Evolutionary conservation across 2,888 invertebrate genomes (phyloP).

Genomic region (Bedellia somnulentella): DNA sequence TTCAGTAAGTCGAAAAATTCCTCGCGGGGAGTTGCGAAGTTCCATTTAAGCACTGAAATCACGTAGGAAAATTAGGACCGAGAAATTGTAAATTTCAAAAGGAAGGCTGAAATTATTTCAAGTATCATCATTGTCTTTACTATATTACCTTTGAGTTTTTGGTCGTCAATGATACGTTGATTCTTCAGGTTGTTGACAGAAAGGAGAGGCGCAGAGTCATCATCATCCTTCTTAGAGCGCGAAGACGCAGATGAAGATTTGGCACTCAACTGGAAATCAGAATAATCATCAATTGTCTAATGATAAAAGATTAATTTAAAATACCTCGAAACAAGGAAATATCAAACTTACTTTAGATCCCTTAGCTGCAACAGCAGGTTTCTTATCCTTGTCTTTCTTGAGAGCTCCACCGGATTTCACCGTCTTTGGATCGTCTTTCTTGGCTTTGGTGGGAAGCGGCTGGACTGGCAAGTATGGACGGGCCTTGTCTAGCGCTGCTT

Average conservation of each 20-base stretch:
- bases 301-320: too few relatives aligned
- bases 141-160: slow-evolving; percentile 72
- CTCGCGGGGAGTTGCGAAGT: slow-evolving; percentile 88
- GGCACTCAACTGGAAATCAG: slow-evolving; percentile 23
- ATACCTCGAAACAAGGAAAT: too few relatives aligned
- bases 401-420: slow-evolving; percentile 62
- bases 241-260: slow-evolving; percentile 39
- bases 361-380: slow-evolving; percentile 19
- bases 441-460: slow-evolving; percentile 64
- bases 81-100: background rate
- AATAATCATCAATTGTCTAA: too few relatives aligned
- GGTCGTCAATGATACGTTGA: slow-evolving; percentile 92
- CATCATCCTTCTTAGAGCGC: slow-evolving; percentile 79
- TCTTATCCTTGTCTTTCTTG: slow-evolving; percentile 38
- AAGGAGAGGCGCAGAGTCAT: slow-evolving; percentile 77
- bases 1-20: slow-evolving; percentile 92
- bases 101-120: too few relatives aligned
- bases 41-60: slow-evolving; percentile 81
- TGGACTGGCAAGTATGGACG: slow-evolving; percentile 82
- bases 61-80: slow-evolving; percentile 1
- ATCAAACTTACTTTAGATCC: too few relatives aligned
- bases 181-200: slow-evolving; percentile 86
- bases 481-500: slow-evolving; percentile 81
- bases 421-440: slow-evolving; percentile 61
- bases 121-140: too few relatives aligned